A percentile compares a stretch with the other conserved stretches of the same genome.
phyloP scores from a whole-genome alignment of 2,797 vertebrate genomes.

The Hydrolagus colliei region DNA sequence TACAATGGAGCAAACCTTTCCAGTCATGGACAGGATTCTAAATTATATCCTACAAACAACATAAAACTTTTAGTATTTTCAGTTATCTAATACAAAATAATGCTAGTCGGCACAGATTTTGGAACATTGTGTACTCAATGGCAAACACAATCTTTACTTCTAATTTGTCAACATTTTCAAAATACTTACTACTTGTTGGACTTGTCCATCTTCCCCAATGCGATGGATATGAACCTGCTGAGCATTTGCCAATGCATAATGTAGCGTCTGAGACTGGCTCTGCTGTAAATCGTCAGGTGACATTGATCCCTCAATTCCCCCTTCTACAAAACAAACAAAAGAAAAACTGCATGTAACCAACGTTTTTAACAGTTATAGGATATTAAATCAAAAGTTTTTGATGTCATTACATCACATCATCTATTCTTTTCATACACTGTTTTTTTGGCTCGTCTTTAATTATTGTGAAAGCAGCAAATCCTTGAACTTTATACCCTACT shows the following conservation, averaged over 20 bases:
- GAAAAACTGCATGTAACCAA: not conserved
- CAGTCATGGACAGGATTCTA: too few species aligned
- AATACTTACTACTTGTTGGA: constrained; percentile 84
- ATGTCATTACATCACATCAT: not conserved
- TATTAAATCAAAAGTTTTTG: not conserved
- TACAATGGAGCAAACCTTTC: too few species aligned
- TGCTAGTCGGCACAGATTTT: too few species aligned
- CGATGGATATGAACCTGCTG: constrained; percentile 96
- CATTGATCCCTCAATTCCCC: constrained; percentile 68
- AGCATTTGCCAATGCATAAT: constrained; percentile 84
- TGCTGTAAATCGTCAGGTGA: constrained; percentile 67
- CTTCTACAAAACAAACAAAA: constrained; percentile 46
- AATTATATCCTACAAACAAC: too few species aligned
- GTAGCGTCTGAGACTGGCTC: constrained; percentile 77
- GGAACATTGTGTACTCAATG: too few species aligned
- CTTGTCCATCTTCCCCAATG: constrained; percentile 93
- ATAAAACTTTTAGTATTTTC: too few species aligned
- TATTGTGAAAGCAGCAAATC: not conserved
- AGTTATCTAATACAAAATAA: too few species aligned
- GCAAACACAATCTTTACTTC: too few species aligned
- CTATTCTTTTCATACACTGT: not conserved
- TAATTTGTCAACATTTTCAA: not conserved
- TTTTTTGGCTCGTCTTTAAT: not conserved
- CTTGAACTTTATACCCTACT: not conserved
- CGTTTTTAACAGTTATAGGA: not conserved